Evolutionary conservation across 2,113 vertebrate species (phyloP).

Genomic region (Capricornis sumatraensis): DNA sequence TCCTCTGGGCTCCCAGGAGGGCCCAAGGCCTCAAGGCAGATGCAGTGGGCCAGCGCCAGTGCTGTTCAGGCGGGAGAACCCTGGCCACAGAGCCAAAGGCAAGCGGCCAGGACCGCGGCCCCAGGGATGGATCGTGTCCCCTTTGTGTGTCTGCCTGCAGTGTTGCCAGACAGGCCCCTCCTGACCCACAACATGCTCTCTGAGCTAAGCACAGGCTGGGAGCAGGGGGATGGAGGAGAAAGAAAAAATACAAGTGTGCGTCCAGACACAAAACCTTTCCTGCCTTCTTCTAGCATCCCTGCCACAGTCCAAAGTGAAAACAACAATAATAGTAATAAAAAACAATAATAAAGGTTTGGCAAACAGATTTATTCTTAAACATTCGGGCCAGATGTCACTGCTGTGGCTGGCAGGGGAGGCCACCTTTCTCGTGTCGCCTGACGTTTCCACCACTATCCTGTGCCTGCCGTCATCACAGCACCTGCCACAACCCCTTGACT

Average conservation of each 20-base stretch:
- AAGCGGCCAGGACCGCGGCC: neutral
- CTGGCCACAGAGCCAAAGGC: neutral
- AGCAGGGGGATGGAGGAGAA: neutral
- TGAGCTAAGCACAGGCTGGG: neutral
- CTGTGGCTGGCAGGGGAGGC: neutral
- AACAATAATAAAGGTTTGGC: neutral
- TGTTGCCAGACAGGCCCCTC: neutral
- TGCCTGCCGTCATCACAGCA: neutral
- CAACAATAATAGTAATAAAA: neutral
- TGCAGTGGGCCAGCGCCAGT: neutral
- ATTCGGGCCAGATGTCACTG: neutral
- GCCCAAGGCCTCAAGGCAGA: neutral
- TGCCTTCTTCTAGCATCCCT: neutral
- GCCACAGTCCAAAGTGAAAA: neutral
- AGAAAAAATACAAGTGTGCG: neutral
- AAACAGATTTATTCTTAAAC: neutral
- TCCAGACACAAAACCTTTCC: too few species aligned
- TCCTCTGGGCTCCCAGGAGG: neutral
- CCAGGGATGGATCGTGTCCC: neutral
- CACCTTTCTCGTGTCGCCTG: fast-evolving
- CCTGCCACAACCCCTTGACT: fast-evolving
- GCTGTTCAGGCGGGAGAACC: neutral
- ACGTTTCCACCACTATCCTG: fast-evolving
- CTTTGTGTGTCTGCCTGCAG: neutral
- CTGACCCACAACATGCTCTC: neutral